Evolutionary conservation across 1,140 invertebrate species (phyloP), one percentile per base, ranked within the genome.

Genomic region (Drosophila lacteicornis): DNA sequence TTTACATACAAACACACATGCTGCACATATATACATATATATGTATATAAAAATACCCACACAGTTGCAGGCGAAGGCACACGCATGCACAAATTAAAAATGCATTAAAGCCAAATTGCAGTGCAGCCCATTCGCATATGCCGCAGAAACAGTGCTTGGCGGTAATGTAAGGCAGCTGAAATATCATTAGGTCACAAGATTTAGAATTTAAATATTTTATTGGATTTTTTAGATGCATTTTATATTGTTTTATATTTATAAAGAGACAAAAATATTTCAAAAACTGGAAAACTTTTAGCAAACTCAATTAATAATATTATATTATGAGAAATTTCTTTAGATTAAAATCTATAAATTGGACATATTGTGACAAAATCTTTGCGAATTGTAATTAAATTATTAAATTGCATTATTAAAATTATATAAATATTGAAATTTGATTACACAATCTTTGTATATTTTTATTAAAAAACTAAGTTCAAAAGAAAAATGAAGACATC

Each of bases 21-120:
- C 33, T 2, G 9, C 42, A 27, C 49, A 17, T 43, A 51, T 11
- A 9, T 11, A 17, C 13, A 69, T 30, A 45, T 17, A 36, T 22
- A 38, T 47, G 17, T 36, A 56, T 15, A 43, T 36, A 38, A 12
- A 46, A 11, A 42, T 19, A 56, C 9, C 25, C 7, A 45, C 6
- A 43, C 33, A 27, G 15, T 19, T 51, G 36, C 19, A 62, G 30
- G n/a, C 22, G 19, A n/a, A 62, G 49, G 49, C 33, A n/a, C 65
- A 73, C 71, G 56, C 50, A 43, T 46, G 49, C 73, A 51, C 38
- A 57, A 70, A 78, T 78, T 78, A 78, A 78, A 78, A 70, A 78
- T 78, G 75, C 65, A 78, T 78, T 78, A 78, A 78, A 78, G 65
- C 61, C 63, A 78, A 78, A 78, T 78, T 78, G 75, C 74, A 75